Evolutionary conservation across 2,888 invertebrate species (phyloP).

Genomic region (Trichogramma evanescens): DNA sequence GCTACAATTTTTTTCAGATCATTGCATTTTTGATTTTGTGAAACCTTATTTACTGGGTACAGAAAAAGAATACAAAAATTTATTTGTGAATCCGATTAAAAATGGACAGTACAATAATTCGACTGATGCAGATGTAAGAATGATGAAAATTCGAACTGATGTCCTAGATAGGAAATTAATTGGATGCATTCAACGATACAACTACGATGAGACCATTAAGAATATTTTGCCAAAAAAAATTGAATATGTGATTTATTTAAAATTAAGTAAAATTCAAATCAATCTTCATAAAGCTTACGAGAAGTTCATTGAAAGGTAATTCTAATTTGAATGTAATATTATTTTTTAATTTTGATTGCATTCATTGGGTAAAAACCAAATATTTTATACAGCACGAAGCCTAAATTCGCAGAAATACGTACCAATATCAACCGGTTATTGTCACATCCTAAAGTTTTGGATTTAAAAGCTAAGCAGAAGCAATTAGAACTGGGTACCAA

Average conservation of each 20-base stretch:
- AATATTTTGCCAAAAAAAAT: conserved; percentile 81
- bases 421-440: too few species aligned
- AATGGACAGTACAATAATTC: conserved; percentile 93
- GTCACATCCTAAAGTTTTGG: too few species aligned
- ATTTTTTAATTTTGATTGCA: too few species aligned
- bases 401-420: too few species aligned
- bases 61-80: conserved; percentile 80
- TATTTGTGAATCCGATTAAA: conserved; percentile 90
- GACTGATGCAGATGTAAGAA: conserved; percentile 71
- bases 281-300: conserved; percentile 49
- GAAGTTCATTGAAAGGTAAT: neutral
- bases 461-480: too few species aligned
- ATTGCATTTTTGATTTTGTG: conserved; percentile 95
- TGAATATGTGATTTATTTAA: conserved; percentile 86
- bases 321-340: too few species aligned
- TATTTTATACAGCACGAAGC: too few species aligned
- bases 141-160: conserved; percentile 86
- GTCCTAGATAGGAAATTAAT: conserved; percentile 84
- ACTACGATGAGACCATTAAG: conserved; percentile 82
- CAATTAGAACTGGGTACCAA: too few species aligned
- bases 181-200: conserved; percentile 80
- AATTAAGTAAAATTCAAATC: conserved; percentile 70
- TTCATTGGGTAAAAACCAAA: too few species aligned
- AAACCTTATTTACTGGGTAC: conserved; percentile 86
- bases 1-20: conserved; percentile 53